phyloP scores from a whole-genome alignment of 2,113 vertebrate species.

The Rissa tridactyla region DNA sequence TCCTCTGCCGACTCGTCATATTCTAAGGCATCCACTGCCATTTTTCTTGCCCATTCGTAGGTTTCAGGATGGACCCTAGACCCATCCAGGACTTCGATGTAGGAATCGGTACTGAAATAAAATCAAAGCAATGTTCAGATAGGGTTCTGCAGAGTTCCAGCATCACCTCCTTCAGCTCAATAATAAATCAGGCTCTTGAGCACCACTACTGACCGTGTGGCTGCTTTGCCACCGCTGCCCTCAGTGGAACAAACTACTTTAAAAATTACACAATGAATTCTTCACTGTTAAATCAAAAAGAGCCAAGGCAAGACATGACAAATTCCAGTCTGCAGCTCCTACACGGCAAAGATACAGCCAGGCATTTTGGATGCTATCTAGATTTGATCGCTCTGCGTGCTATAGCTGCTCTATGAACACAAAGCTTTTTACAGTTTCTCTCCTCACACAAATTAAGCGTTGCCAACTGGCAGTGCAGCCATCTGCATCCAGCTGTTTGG shows the following conservation, averaged over 20 bases:
- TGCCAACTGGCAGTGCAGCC: background rate
- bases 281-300: background rate
- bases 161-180: background rate
- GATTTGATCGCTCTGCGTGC: background rate
- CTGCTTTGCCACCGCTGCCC: background rate
- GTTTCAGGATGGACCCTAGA: conserved; percentile 98
- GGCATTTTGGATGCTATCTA: background rate
- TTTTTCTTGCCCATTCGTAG: conserved; percentile 98
- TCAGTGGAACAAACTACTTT: background rate
- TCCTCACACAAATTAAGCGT: background rate
- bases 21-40: conserved; percentile 96
- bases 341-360: background rate
- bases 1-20: conserved; percentile 97
- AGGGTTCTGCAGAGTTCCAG: background rate
- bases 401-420: background rate
- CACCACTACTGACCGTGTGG: no score
- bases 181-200: background rate
- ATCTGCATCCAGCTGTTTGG: background rate
- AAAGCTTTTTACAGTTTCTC: background rate
- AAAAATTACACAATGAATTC: background rate
- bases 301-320: background rate
- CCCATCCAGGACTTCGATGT: conserved; percentile 97
- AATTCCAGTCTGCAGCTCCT: background rate
- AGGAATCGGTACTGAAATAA: conserved; percentile 92
- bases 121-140: background rate